Evolutionary conservation across 2,113 vertebrate species (phyloP), one percentile per base, ranked within the genome.

Genomic region (Sisor rabdophorus): DNA sequence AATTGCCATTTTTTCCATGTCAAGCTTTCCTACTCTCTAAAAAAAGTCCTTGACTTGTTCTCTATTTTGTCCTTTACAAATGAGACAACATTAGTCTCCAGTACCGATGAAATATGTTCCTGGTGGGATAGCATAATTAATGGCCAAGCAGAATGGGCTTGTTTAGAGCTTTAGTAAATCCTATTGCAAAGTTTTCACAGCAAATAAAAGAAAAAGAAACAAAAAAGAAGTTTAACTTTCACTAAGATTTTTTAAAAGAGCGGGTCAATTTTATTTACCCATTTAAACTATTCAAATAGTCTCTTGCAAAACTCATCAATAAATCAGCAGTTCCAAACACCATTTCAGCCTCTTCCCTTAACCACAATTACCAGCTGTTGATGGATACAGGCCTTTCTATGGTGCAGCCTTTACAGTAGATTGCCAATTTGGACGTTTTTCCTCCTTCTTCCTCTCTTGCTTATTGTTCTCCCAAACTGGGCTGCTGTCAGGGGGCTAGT

Each of bases 31-130:
- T 81, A 75, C 54, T 59, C 47, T n/a, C 71, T 72, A n/a, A 67
- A 63, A 68, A 89, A 91, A 65, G 87, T 90, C 91, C 90, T 92
- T 92, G 91, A 89, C 88, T 89, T 84, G 87, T 85, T 85, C 54
- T 88, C 85, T 81, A 86, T 88, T 88, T 86, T 86, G 84, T 87
- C 89, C 86, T 77, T 80, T 85, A 85, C 87, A 88, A 86, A 88
- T 83, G 76, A 84, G 73, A 28, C 58, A 65, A 73, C 71, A 54
- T 78, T 71, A 80, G 75, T 75, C 75, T 83, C 67, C 54, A 60
- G 64, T 72, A 54, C 58, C 56, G 44, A 48, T 75, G 58, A 80
- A 77, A 78, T 74, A 81, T 69, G 63, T 70, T 71, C 73, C 68
- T 76, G 67, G 44, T 36, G 71, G 54, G 67, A 58, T 32, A 80